Percentiles rank a stretch among this genome's conserved stretches.
Evolutionary conservation across 2,113 vertebrate species (phyloP).

Genomic region (Rhodinocichla rosea): DNA sequence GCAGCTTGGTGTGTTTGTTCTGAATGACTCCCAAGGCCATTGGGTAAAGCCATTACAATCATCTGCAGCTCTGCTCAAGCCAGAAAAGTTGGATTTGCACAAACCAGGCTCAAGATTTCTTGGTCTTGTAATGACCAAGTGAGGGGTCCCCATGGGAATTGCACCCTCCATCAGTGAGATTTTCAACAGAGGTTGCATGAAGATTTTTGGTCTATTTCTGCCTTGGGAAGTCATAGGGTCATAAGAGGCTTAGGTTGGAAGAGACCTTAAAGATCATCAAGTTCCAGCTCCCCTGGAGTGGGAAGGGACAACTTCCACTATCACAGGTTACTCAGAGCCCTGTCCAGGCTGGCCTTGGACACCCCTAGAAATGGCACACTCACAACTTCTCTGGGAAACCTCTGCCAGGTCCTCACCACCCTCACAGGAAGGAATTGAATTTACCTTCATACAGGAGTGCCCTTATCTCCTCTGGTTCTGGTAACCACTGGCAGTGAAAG

Average conservation of each 20-base stretch:
- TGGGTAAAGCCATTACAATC: neutral
- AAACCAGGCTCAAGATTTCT: neutral
- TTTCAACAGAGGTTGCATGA: neutral
- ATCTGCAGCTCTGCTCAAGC: neutral
- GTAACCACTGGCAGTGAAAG: neutral
- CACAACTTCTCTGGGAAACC: neutral
- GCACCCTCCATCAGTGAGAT: neutral
- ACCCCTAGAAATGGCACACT: neutral
- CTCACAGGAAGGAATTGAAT: neutral
- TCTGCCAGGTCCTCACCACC: neutral
- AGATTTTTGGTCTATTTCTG: neutral
- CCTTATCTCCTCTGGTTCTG: neutral
- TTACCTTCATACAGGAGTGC: neutral
- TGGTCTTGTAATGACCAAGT: neutral
- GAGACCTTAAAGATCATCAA: neutral
- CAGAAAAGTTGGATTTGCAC: neutral
- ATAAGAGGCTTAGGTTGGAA: neutral
- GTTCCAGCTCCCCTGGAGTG: neutral
- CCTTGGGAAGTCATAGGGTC: neutral
- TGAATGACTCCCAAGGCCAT: neutral
- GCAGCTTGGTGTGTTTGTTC: neutral
- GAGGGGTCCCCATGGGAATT: neutral
- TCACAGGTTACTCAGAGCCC: neutral
- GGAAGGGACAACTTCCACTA: neutral
- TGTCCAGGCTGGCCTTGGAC: neutral